Evolutionary conservation across 2,797 vertebrate genomes (phyloP).

Genomic region (Malurus leucopterus): DNA sequence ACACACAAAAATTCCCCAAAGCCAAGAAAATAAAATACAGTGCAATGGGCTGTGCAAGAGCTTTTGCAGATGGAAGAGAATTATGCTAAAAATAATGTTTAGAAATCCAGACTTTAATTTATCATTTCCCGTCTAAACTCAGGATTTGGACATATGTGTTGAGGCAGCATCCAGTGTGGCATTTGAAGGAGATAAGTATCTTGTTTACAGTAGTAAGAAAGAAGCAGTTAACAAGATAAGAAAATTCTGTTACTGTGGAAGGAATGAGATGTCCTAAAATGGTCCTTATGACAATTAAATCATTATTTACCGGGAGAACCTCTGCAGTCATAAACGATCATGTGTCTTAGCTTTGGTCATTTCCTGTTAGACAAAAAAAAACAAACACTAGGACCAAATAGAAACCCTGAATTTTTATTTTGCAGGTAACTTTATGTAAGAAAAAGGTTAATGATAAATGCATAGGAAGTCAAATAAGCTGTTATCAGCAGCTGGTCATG

Average conservation of each 20-base stretch:
- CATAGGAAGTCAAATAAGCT: background rate
- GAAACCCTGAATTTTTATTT: background rate
- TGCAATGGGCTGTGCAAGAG: background rate
- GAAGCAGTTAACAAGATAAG: background rate
- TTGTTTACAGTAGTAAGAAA: background rate
- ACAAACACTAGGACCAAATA: background rate
- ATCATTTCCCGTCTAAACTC: background rate
- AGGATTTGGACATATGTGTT: background rate
- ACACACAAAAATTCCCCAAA: background rate
- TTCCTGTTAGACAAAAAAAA: background rate
- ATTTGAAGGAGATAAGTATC: background rate
- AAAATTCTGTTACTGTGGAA: background rate
- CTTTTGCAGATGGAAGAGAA: background rate
- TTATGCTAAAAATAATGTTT: background rate
- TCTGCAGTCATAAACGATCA: background rate
- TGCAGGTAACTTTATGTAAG: background rate
- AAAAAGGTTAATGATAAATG: background rate
- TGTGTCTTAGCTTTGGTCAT: background rate
- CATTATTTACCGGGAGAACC: background rate
- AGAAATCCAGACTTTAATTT: background rate
- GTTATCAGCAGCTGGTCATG: background rate
- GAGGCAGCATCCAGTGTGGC: background rate
- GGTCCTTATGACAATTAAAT: background rate
- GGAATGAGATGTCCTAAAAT: background rate
- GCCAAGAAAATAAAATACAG: background rate